Base-by-base conservation (phyloP, 2,888 invertebrate species). In the Anorthoa munda region DNA sequence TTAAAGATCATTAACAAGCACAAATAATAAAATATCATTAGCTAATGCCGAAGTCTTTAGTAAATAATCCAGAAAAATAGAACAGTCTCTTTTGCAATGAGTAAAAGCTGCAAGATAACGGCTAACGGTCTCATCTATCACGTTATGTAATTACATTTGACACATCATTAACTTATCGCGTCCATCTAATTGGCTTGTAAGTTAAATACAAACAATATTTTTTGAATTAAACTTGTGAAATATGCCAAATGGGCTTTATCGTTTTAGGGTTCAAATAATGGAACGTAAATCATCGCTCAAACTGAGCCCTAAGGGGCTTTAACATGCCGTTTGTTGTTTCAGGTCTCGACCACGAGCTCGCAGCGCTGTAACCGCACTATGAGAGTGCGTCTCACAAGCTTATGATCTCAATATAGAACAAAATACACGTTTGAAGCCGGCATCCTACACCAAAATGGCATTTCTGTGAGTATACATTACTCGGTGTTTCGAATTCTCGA, bases 381-480 rank as follows among this genome's bases (percentile, higher is more conserved):
- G 96, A 94, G 92, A 96, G 93, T 94, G 93, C 93, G 92, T 90
- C 91, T 90, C 88, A 91, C 90, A 90, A 88, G 92, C 93, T 93
- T 93, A 95, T 95, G 93, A 95, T 93, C 94, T 87, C 89, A 90
- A 91, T 91, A 90, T 93, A 94, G 92, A 91, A 87, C 87, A 88
- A 90, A 86, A 80, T 86, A 89, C 86, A 90, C 83, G 89, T 89
- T 89, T 82, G 91, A 93, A 94, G 92, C 90, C 90, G 90, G 89
- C 86, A 89, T 90, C 81, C 86, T 86, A 86, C 90, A 90, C 88
- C 92, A 91, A 87, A 92, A 96, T 96, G 96, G 90, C 91, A 83
- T 89, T 95, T 89, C 93, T 95, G 96, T 96, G 92, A 96, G 96
- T 96, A 96, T 84, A 78, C 67, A 79, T 91, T 77, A 89, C 79